Conservation (phyloP, 92 coral and sea anemone species). For the Scolanthus callimorphus region DNA sequence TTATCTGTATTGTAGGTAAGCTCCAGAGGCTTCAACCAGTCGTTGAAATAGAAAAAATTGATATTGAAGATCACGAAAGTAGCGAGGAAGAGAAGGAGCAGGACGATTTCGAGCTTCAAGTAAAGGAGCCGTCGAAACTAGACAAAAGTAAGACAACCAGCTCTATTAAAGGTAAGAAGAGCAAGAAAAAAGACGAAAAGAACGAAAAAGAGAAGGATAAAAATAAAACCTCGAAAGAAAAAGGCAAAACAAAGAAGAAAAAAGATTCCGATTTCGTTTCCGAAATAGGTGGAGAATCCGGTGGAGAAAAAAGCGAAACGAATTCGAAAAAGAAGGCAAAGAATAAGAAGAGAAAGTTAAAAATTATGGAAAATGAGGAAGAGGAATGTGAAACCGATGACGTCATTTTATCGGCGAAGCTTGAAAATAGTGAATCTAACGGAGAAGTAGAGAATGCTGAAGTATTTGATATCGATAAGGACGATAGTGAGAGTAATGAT, state of each 20-base stretch:
- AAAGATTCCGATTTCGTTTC: neutral
- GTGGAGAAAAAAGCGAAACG: neutral
- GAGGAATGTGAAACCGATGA: conserved; percentile 1
- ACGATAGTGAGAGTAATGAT: neutral
- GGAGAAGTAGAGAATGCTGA: neutral
- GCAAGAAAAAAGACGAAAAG: neutral
- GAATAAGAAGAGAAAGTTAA: conserved; percentile 8
- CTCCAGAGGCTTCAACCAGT: conserved; percentile 60
- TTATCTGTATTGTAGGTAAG: conserved; percentile 34
- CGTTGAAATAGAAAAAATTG: conserved; percentile 39
- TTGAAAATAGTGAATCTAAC: neutral
- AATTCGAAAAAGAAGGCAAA: conserved; percentile 4
- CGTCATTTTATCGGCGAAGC: neutral
- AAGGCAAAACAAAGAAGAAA: neutral
- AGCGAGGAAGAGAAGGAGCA: conserved; percentile 31
- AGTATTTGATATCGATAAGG: conserved; percentile 12
- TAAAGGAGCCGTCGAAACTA: conserved; percentile 23
- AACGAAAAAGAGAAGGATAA: conserved; percentile 14
- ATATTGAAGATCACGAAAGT: conserved; percentile 21
- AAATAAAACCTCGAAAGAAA: neutral
- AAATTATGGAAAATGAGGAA: neutral
- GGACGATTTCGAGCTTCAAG: conserved; percentile 82
- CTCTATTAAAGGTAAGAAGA: conserved; percentile 1
- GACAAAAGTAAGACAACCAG: conserved; percentile 1
- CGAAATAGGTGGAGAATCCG: neutral